Percentiles rank a stretch among this genome's conserved stretches.
Conservation (phyloP, 2,888 invertebrate species). For the Eledona agricola region DNA sequence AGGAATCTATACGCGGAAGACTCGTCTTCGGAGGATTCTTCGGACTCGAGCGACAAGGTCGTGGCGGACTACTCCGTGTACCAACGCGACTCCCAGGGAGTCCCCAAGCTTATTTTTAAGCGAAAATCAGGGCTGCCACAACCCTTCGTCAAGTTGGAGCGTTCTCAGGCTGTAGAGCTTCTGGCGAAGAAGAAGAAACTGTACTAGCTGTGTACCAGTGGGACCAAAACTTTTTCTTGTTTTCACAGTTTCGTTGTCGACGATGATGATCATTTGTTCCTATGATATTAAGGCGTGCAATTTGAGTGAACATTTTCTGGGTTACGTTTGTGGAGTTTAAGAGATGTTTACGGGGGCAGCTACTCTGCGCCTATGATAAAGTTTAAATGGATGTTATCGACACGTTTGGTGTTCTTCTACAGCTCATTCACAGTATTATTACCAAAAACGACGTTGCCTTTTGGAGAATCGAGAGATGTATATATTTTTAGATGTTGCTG, state of each 20-base stretch:
- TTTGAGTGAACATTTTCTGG: slow-evolving; percentile 12
- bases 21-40: slow-evolving; percentile 34
- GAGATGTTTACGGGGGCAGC: slow-evolving; percentile 11
- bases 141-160: slow-evolving; percentile 52
- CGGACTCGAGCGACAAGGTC: slow-evolving; percentile 37
- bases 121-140: slow-evolving; percentile 50
- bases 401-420: slow-evolving; percentile 23
- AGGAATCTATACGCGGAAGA: slow-evolving; percentile 43
- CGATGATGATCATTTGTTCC: slow-evolving; percentile 30
- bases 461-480: slow-evolving; percentile 29
- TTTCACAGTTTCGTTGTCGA: slow-evolving; percentile 9
- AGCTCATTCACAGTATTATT: slow-evolving; percentile 32
- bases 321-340: slow-evolving; percentile 26
- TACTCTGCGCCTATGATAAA: slow-evolving; percentile 16
- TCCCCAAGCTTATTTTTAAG: slow-evolving; percentile 55
- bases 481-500: slow-evolving; percentile 31
- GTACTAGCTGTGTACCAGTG: slow-evolving; percentile 16
- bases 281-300: slow-evolving; percentile 32
- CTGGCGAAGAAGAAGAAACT: slow-evolving; percentile 43
- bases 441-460: slow-evolving; percentile 28
- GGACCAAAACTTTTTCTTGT: slow-evolving; percentile 18
- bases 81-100: slow-evolving; percentile 49
- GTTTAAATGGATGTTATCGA: slow-evolving; percentile 28
- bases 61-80: slow-evolving; percentile 50
- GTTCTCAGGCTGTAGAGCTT: slow-evolving; percentile 45